Evolutionary conservation across 2,888 invertebrate species (phyloP), one percentile per base, ranked within the genome.

Genomic region (Stenoptilia bipunctidactyla): DNA sequence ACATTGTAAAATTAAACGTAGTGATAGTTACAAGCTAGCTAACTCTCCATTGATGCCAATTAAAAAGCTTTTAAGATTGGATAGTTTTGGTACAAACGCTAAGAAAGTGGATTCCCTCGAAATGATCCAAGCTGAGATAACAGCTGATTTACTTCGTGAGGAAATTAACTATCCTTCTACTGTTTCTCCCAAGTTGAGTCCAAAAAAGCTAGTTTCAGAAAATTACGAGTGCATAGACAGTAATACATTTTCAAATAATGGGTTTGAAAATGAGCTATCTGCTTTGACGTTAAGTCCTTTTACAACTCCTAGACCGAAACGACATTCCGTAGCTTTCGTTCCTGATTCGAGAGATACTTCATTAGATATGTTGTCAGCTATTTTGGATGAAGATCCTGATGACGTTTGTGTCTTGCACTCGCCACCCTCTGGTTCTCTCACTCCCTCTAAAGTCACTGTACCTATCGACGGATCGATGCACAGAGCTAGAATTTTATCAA

Each of bases 1-100:
- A 43, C 61, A 63, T 43, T 68, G 56, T 49, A 88, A 88, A 74
- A 83, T 93, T 36, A 92, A 92, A 70, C 89, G 94, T 44, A 92
- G 92, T 65, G 92, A 94, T 66, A 94, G 93, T 72, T 94, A 94
- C 64, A 89, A 92, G 49, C 86, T 92, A 68, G 94, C 94, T 12
- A 93, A 93, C 71, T 89, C 88, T 50, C 88, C 89, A 15, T 85
- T 89, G 47, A 85, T 89, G 72, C 88, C 87, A 27, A 88, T 90
- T 38, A 88, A 87, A 68, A 89, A 87, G 62, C 80, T 85, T 49
- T 64, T 86, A 36, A 86, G 83, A 61, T 65, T 82, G 15, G 85
- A 85, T 53, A 82, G 66, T 55, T 85, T 85, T 57, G 61, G 70
- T 44, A 63, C 56, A 50, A 68, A 64, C 45, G 56, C 73, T 41